Evolutionary conservation across 1,140 invertebrate genomes (phyloP), one percentile per base, ranked within the genome.

Genomic region (Nasonia vitripennis): DNA sequence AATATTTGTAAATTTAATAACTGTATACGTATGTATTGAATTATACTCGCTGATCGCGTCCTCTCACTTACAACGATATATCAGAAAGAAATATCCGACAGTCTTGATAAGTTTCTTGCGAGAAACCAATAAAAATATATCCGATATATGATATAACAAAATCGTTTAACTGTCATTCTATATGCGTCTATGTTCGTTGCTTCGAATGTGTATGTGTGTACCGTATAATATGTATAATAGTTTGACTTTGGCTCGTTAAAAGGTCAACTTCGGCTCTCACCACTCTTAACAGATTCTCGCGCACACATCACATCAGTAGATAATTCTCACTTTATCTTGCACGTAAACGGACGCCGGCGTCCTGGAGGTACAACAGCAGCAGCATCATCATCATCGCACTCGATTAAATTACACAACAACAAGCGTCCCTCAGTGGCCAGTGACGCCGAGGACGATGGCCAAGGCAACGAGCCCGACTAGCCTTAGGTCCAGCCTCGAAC

Each of bases 221-320:
- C 6, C 2, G 27, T 62, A 62, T 5, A 20, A 17, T 62, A 62
- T 62, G 20, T 62, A 7, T 62, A 20, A 71, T 78, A 81, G 70
- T 88, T 90, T 89, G 87, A 89, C 87, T 88, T 89, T 67, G 87
- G 87, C 87, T 89, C 87, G 81, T 85, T 87, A 84, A 83, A 80
- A 74, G 27, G 34, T 68, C 27, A 45, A 31, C n/a, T 17, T 71
- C n/a, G 0, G 68, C 27, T 71, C 23, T 31, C 68, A 9, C 4
- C 68, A 31, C n/a, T 11, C 68, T 27, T 37, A 11, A 11, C 68
- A 20, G 11, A 73, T n/a, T 37, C 80, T 73, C 55, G 4, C 55
- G n/a, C 55, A 62, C 48, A 71, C 78, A 27, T 27, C 27, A 2
- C 45, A n/a, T 37, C 34, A 37, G 34, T 37, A 37, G 34, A 37